phyloP scores from a whole-genome alignment of 2,888 invertebrate species.

The Epiblema foenella region DNA sequence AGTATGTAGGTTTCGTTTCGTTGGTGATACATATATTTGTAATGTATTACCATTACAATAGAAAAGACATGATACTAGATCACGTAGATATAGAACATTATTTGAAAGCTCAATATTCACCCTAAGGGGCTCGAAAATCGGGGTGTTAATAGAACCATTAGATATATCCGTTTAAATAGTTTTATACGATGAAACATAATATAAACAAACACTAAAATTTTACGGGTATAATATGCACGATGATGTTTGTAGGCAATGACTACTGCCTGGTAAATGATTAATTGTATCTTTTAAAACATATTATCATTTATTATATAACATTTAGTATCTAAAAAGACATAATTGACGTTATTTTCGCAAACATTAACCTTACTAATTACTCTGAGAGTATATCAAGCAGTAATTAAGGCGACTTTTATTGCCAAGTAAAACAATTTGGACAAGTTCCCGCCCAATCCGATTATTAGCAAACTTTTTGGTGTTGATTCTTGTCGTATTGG shows the following conservation, averaged over 20 bases:
- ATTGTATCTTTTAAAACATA: background rate
- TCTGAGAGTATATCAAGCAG: constrained; percentile 15
- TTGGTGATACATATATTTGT: background rate
- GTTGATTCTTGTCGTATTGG: constrained; percentile 6
- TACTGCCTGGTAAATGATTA: no score
- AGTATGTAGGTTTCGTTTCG: background rate
- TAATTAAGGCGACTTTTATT: constrained; percentile 25
- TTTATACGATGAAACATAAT: no score
- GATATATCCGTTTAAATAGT: no score
- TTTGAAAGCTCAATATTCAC: no score
- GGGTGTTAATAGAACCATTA: no score
- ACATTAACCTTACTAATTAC: background rate
- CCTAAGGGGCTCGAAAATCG: no score
- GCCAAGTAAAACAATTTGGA: constrained; percentile 30
- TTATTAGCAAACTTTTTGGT: constrained; percentile 27
- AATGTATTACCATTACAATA: constrained; percentile 1
- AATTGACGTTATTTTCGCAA: background rate
- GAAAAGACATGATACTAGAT: background rate
- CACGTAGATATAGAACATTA: background rate
- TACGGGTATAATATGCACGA: no score
- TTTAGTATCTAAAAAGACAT: background rate
- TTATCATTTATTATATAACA: background rate
- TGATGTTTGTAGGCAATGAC: background rate
- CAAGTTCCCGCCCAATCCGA: constrained; percentile 31
- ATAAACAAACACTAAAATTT: no score